phyloP scores from a whole-genome alignment of 2,888 invertebrate genomes.

The Amiota minor region DNA sequence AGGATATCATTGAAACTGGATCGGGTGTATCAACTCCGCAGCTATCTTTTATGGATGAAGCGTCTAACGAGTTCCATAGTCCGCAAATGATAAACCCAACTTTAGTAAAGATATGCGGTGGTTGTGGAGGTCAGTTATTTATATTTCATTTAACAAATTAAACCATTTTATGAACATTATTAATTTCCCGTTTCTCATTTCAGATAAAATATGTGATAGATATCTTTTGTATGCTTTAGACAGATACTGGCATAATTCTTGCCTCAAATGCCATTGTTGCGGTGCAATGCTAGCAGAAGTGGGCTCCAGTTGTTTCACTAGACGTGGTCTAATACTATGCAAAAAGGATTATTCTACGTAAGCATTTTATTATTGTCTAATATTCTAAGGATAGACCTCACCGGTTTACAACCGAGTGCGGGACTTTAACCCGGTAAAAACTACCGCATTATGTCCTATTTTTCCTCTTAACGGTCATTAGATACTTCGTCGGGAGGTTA shows the following conservation, averaged over 20 bases:
- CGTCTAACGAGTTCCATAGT: slow-evolving; percentile 69
- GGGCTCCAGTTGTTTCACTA: slow-evolving; percentile 92
- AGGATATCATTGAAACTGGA: slow-evolving; percentile 72
- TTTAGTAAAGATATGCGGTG: slow-evolving; percentile 87
- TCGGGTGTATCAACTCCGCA: slow-evolving; percentile 71
- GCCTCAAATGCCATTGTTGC: slow-evolving; percentile 95
- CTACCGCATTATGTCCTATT: too few relatives aligned
- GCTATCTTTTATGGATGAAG: slow-evolving; percentile 70
- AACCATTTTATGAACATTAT: background rate
- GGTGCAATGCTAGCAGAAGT: slow-evolving; percentile 91
- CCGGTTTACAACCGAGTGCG: too few relatives aligned
- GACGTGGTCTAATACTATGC: slow-evolving; percentile 95
- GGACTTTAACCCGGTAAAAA: background rate
- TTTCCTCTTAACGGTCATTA: too few relatives aligned
- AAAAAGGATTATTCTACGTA: slow-evolving; percentile 96
- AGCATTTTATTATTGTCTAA: slow-evolving; percentile 68
- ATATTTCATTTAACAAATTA: background rate
- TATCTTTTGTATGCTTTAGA: slow-evolving; percentile 93
- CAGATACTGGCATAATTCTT: slow-evolving; percentile 96
- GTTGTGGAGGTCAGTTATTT: slow-evolving; percentile 82
- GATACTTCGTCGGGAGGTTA: too few relatives aligned
- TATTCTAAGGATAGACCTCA: too few relatives aligned
- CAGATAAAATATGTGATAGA: slow-evolving; percentile 88
- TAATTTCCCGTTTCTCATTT: slow-evolving; percentile 31
- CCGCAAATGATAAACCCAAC: slow-evolving; percentile 70